Evolutionary conservation across 2,797 vertebrate genomes (phyloP), one percentile per base, ranked within the genome.

Genomic region (Poecilia velifera): DNA sequence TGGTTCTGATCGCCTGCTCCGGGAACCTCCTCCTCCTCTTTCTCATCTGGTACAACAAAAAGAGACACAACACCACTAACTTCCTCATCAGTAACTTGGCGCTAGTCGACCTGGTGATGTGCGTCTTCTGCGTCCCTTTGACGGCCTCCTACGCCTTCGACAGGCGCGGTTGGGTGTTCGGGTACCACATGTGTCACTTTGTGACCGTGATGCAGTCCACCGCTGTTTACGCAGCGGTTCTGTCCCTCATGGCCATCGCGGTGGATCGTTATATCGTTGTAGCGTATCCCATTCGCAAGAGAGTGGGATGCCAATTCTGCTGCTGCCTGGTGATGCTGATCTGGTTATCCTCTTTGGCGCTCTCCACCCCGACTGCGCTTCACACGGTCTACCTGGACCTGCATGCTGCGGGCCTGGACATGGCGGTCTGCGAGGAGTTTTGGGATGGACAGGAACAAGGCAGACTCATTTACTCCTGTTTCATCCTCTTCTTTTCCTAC

Each of bases 51-150:
- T 75, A 95, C 78, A 97, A 96, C 86, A 97, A 97, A 93, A 96
- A 97, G 87, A 94, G 96, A 82, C 97, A 97, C 93, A 97, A 94
- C 92, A 97, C 97, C 72, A 97, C 97, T 10, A 97, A 97, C 73
- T 97, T 98, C 86, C 95, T 98, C 31, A 97, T 97, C 5, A 96
- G 96, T 31, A 98, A 98, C 93, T 83, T 98, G 89, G 97, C 97
- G 0, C 90, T 92, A 0, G 96, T 96, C 0, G 97, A 97, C 90
- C 90, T 98, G 81, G 55, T 97, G 81, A 97, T 98, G 97, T 97
- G 96, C 86, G 80, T 97, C 47, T 95, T 96, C 92, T 97, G 97
- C 0, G 96, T 97, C 25, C 97, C 97, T 0, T 79, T 97, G 86
- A 97, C 97, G 0, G 97, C 92, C 0, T 96, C 96, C 79, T 98